Conservation (phyloP, 2,888 invertebrate genomes). For the Cataglyphis cursor region DNA sequence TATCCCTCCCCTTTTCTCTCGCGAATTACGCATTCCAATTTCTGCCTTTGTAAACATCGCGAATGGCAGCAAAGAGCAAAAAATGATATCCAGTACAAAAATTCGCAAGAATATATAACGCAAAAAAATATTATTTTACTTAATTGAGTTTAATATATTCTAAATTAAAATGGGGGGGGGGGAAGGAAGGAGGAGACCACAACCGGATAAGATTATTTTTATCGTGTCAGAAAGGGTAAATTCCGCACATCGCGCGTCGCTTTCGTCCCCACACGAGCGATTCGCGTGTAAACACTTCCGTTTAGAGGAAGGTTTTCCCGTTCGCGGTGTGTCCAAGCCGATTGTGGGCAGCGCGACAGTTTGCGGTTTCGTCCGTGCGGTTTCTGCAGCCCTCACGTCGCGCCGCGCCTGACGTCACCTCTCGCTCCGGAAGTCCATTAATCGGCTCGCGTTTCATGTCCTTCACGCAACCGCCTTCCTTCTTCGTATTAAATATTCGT, state of each 20-base stretch:
- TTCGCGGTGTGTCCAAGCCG: constrained; percentile 2
- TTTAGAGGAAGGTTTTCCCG: constrained; percentile 7
- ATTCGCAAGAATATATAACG: not conserved
- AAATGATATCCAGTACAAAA: not conserved
- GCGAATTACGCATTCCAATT: not conserved
- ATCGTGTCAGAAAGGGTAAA: not conserved
- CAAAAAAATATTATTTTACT: not conserved
- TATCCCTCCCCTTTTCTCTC: not conserved
- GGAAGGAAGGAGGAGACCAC: not conserved
- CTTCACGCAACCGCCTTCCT: constrained; percentile 37
- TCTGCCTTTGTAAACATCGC: not conserved
- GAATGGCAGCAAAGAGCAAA: not conserved
- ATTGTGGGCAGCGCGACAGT: constrained; percentile 22
- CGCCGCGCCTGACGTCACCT: constrained; percentile 56
- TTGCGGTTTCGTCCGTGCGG: constrained; percentile 32
- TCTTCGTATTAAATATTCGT: constrained; percentile 4
- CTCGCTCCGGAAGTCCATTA: constrained; percentile 69
- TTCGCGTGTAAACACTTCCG: constrained; percentile 27
- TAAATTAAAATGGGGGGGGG: not conserved
- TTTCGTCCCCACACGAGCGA: constrained; percentile 3
- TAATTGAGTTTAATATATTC: not conserved
- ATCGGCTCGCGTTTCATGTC: constrained; percentile 69
- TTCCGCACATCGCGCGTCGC: not conserved
- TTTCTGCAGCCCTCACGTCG: constrained; percentile 34
- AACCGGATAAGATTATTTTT: not conserved